Evolutionary conservation across 2,797 vertebrate genomes (phyloP).

Genomic region (Silurus aristotelis): DNA sequence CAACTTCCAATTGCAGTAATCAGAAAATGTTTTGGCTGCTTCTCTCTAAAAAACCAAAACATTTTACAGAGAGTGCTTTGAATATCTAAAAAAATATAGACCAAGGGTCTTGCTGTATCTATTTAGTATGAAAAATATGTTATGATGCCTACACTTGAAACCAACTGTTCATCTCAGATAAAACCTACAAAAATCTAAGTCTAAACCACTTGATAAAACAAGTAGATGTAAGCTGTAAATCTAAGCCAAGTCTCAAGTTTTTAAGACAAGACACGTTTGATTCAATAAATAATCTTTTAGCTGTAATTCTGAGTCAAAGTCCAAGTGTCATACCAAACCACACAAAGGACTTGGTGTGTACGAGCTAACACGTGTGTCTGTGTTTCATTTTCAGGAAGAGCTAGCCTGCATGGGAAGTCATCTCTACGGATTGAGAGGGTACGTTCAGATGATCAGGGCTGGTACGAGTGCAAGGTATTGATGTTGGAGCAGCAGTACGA

Average conservation of each 20-base stretch:
- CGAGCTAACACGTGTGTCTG: not conserved
- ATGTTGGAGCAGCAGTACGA: conserved; percentile 98
- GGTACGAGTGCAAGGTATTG: conserved; percentile 98
- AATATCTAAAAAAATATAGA: not conserved
- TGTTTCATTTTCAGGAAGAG: conserved; percentile 78
- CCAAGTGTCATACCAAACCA: not conserved
- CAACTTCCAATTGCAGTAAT: not conserved
- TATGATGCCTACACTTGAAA: not conserved
- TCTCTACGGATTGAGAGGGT: conserved; percentile 92
- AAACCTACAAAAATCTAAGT: not conserved
- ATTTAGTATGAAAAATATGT: not conserved
- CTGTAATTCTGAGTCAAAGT: not conserved
- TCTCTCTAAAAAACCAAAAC: not conserved
- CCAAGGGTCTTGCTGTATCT: not conserved
- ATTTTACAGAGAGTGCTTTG: not conserved
- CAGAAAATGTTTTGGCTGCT: not conserved
- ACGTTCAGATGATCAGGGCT: conserved; percentile 96
- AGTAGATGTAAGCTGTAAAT: not conserved
- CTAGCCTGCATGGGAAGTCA: conserved; percentile 92
- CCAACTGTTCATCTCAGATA: not conserved
- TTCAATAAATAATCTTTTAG: too few relatives aligned
- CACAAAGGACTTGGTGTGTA: not conserved
- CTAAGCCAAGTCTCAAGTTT: not conserved
- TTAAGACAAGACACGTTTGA: too few relatives aligned
- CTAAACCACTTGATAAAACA: not conserved